Conservation (phyloP, 2,888 invertebrate genomes). For the Rotaria macrura region DNA sequence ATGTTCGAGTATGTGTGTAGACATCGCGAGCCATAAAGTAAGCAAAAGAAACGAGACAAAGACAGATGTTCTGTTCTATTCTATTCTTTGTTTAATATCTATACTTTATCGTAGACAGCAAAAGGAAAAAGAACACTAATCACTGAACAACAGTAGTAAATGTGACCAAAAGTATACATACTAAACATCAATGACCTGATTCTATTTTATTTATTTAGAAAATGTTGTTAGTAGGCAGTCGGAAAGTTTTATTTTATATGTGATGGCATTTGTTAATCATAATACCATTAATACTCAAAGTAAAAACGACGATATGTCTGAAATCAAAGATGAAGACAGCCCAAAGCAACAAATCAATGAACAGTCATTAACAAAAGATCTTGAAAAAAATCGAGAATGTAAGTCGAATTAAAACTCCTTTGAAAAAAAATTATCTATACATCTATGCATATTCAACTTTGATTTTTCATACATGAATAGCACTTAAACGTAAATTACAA, state of each 20-base stretch:
- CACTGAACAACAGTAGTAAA: background rate
- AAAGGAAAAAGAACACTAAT: background rate
- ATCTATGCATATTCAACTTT: too few species aligned
- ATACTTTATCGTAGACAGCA: background rate
- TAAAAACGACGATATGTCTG: background rate
- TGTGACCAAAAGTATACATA: background rate
- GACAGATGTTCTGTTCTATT: background rate
- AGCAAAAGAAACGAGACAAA: background rate
- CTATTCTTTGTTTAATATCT: background rate
- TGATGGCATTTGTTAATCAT: background rate
- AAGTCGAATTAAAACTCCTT: background rate
- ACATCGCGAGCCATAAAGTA: background rate
- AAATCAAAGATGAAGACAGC: background rate
- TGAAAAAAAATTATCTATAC: too few species aligned
- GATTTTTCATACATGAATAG: background rate
- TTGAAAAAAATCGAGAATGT: constrained; percentile 17
- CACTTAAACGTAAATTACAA: constrained; percentile 16
- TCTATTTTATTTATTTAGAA: constrained; percentile 1
- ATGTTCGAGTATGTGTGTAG: background rate
- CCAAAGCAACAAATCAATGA: constrained; percentile 2
- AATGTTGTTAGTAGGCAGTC: background rate
- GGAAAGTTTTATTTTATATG: background rate
- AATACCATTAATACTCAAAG: background rate
- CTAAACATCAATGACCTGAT: background rate
- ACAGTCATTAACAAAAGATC: background rate